phyloP scores from a whole-genome alignment of 2,888 invertebrate genomes.

The Eulithis testata region DNA sequence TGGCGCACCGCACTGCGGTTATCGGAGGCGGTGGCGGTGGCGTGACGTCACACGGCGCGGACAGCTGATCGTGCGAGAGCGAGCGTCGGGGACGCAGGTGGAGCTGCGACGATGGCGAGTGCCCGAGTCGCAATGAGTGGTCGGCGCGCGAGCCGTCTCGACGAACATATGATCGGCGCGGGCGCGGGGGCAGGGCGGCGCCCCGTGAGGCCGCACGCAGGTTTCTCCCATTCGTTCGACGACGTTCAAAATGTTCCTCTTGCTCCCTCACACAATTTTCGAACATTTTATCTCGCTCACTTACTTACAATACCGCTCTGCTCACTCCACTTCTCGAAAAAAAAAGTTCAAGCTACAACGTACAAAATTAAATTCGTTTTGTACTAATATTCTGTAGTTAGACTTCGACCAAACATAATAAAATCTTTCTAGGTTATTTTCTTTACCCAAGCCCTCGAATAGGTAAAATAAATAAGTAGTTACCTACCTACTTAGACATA shows the following conservation, averaged over 20 bases:
- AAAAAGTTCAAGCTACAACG: too few species aligned
- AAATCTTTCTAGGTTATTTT: too few species aligned
- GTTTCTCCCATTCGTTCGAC: conserved; percentile 71
- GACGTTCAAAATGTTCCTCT: conserved; percentile 55
- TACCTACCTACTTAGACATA: too few species aligned
- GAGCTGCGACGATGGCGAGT: conserved; percentile 76
- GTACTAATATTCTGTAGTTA: too few species aligned
- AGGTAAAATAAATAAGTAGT: too few species aligned
- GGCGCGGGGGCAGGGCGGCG: conserved; percentile 56
- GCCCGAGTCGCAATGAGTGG: conserved; percentile 80
- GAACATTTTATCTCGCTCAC: conserved; percentile 41
- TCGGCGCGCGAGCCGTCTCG: conserved; percentile 58
- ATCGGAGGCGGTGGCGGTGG: conserved; percentile 47
- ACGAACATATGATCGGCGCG: conserved; percentile 82
- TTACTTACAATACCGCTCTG: neutral
- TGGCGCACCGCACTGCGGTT: conserved; percentile 78
- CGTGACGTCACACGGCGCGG: conserved; percentile 54
- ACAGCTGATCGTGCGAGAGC: conserved; percentile 74
- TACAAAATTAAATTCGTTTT: too few species aligned
- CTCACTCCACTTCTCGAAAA: too few species aligned
- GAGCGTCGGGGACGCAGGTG: conserved; percentile 55
- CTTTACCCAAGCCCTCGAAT: too few species aligned
- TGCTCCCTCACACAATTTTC: conserved; percentile 69
- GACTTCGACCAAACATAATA: too few species aligned
- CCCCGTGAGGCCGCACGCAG: conserved; percentile 81